Evolutionary conservation across 1,140 invertebrate genomes (phyloP), one percentile per base, ranked within the genome.

Genomic region (Diuraphis noxia): DNA sequence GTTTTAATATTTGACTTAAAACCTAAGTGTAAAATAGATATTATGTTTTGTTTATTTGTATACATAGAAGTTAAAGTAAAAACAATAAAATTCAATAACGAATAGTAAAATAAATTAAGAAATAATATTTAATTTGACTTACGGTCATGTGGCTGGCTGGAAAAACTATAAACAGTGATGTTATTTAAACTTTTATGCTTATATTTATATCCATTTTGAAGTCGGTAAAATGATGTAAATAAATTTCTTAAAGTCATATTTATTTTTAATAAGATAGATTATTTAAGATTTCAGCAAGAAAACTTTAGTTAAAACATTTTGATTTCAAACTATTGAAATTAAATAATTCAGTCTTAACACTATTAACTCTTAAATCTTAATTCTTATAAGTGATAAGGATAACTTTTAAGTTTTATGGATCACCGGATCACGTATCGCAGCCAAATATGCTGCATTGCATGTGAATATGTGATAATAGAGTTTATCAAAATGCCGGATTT

Each of bases 231-330:
- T 19, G 36, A 43, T 13, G 63, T 43, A 25, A 89, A 46, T 36
- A 89, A 25, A 43, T 36, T 40, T 91, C 46, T 91, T 21, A 34
- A 91, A 46, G 77, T 49, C 89, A 91, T 91, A 46, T 79, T 82
- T 52, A 10, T 38, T 36, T 86, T 85, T 7, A 46, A 30, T 23
- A 41, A 41, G 10, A 40, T 10, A 82, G 25, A 30, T 25, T 30
- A 30, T 30, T 82, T 17, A n/a, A 63, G n/a, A 63, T 63, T 63
- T 17, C 13, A 17, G 4, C 1, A 63, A 63, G n/a, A 63, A 17
- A n/a, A n/a, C 13, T 17, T 63, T 17, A n/a, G 56, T 63, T n/a
- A 63, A n/a, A 63, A 63, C 56, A 63, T 63, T 5, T 19, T 63
- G n/a, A 13, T n/a, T 63, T 63, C 13, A n/a, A 63, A 63, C 5